Evolutionary conservation across 2,113 vertebrate species (phyloP).

Genomic region (Notiomystis cincta): DNA sequence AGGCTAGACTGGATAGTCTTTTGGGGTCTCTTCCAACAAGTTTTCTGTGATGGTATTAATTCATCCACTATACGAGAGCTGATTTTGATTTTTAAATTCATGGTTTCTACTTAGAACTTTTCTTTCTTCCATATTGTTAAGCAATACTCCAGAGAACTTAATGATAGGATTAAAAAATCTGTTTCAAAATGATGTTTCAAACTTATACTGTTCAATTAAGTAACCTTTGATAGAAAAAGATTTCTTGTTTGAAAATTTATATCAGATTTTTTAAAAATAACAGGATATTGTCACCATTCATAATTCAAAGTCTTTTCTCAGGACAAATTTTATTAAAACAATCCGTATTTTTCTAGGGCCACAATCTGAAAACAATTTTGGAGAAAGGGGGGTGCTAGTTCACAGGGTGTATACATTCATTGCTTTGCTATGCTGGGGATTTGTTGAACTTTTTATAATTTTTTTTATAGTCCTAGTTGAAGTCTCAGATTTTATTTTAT

Average conservation of each 20-base stretch:
- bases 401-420: accelerated
- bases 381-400: background rate
- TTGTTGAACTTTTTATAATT: background rate
- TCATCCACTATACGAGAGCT: background rate
- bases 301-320: background rate
- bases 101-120: background rate
- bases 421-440: background rate
- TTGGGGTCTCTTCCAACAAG: background rate
- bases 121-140: background rate
- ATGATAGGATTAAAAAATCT: background rate
- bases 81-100: background rate
- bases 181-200: background rate
- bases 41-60: background rate
- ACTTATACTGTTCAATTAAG: background rate
- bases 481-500: background rate
- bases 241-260: background rate
- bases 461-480: background rate
- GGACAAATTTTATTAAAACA: background rate
- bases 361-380: background rate
- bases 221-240: background rate
- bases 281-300: background rate
- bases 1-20: background rate
- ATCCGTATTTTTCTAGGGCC: background rate
- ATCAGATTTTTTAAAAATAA: background rate
- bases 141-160: background rate